Conservation (phyloP, 92 coral and sea anemone genomes). For the Umimayanthus chanpuru region DNA sequence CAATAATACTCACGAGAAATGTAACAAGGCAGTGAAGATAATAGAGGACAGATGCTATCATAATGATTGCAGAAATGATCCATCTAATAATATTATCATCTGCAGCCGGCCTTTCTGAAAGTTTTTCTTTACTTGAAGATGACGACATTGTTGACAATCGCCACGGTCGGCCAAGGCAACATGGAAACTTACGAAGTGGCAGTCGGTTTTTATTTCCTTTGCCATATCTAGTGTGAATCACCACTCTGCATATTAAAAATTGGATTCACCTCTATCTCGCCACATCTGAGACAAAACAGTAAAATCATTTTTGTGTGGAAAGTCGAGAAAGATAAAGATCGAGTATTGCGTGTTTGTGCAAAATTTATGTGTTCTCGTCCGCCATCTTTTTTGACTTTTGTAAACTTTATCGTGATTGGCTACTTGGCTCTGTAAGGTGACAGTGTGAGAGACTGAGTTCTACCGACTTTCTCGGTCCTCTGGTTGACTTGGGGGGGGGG, state of each 20-base stretch:
- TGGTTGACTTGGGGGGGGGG: background rate
- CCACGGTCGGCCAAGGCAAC: background rate
- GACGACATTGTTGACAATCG: conserved; percentile 42
- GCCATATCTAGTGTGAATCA: background rate
- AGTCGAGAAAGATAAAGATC: conserved; percentile 16
- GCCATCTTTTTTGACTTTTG: background rate
- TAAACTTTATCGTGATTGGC: background rate
- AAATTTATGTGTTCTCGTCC: background rate
- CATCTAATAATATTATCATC: background rate
- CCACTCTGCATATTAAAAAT: background rate
- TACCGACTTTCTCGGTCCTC: background rate
- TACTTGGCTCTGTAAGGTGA: background rate
- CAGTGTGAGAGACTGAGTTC: background rate
- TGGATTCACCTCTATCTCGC: conserved; percentile 6
- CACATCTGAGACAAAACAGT: conserved; percentile 32
- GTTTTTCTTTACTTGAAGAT: conserved; percentile 5
- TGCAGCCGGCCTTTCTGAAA: background rate
- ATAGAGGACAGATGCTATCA: conserved; percentile 40
- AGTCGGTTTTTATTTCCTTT: background rate
- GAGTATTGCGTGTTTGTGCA: background rate
- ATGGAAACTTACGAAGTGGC: background rate
- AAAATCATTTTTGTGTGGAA: background rate
- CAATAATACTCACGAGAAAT: conserved; percentile 52
- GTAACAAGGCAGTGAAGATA: conserved; percentile 60
- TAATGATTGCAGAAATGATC: conserved; percentile 10